Conservation (phyloP, 2,113 vertebrate species). For the Rhynchomys soricoides region DNA sequence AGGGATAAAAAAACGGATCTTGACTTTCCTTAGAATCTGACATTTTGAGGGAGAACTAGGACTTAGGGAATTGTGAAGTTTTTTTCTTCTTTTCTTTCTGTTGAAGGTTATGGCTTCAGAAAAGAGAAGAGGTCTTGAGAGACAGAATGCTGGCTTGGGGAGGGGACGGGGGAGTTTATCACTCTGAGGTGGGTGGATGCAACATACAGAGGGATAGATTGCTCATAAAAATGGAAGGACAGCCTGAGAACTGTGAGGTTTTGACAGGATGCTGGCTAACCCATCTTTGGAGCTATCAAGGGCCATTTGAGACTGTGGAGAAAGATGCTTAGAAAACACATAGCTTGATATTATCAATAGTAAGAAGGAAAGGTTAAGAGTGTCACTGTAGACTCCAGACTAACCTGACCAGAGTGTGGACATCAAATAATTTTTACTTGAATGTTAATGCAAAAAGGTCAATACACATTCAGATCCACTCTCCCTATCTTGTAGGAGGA, state of each 20-base stretch:
- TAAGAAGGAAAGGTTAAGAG: neutral
- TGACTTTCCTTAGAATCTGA: conserved; percentile 14
- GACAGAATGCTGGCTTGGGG: neutral
- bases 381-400: neutral
- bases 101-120: conserved; percentile 11
- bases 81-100: neutral
- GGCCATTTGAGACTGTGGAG: neutral
- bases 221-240: neutral
- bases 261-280: neutral
- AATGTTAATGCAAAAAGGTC: neutral
- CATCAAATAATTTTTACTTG: neutral
- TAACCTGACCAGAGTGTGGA: neutral
- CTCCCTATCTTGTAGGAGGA: neutral
- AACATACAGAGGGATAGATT: neutral
- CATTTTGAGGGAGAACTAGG: conserved; percentile 3
- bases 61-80: neutral
- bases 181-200: neutral
- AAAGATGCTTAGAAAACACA: conserved; percentile 1
- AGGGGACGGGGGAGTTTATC: neutral
- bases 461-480: neutral
- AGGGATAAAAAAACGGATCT: neutral
- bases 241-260: neutral
- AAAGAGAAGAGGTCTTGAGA: neutral
- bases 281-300: neutral
- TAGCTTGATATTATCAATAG: neutral